Conservation (phyloP, 2,888 invertebrate genomes). For the Erynnis tages region DNA sequence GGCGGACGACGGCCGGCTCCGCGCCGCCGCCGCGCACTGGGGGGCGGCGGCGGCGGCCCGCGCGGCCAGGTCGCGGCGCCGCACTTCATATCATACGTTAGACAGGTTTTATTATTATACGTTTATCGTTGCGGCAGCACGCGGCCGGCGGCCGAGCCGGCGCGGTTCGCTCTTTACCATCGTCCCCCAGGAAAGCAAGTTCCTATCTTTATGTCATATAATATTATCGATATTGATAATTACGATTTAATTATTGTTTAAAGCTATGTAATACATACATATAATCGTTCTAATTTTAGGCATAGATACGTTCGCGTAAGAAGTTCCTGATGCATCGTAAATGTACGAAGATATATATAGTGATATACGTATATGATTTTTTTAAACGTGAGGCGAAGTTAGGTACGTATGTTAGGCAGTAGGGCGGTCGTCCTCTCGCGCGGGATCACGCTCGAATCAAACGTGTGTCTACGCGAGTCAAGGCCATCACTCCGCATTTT, state of each 20-base stretch:
- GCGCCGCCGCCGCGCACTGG: slow-evolving; percentile 62
- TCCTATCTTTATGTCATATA: slow-evolving; percentile 83
- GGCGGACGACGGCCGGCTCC: slow-evolving; percentile 1
- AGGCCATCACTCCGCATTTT: slow-evolving; percentile 32
- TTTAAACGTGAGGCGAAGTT: slow-evolving; percentile 79
- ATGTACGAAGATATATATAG: slow-evolving; percentile 81
- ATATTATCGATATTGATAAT: slow-evolving; percentile 83
- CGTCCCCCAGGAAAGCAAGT: slow-evolving; percentile 83
- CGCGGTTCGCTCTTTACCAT: slow-evolving; percentile 69
- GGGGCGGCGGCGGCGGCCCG: slow-evolving; percentile 73
- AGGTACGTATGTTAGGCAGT: slow-evolving; percentile 80
- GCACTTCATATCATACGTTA: slow-evolving; percentile 80
- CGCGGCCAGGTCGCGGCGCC: slow-evolving; percentile 60
- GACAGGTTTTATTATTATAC: slow-evolving; percentile 80
- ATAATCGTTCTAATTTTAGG: slow-evolving; percentile 83
- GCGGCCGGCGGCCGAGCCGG: slow-evolving; percentile 69
- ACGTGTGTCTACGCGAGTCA: slow-evolving; percentile 33
- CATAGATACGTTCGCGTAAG: slow-evolving; percentile 82
- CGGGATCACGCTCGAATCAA: slow-evolving; percentile 47
- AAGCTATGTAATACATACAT: slow-evolving; percentile 83
- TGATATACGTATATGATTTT: slow-evolving; percentile 81
- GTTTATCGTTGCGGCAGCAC: slow-evolving; percentile 74
- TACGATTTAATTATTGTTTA: slow-evolving; percentile 83
- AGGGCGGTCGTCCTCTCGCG: slow-evolving; percentile 77
- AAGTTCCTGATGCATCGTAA: slow-evolving; percentile 82